Evolutionary conservation across 2,113 vertebrate species (phyloP).

Genomic region (Phrynocephalus versicolor): DNA sequence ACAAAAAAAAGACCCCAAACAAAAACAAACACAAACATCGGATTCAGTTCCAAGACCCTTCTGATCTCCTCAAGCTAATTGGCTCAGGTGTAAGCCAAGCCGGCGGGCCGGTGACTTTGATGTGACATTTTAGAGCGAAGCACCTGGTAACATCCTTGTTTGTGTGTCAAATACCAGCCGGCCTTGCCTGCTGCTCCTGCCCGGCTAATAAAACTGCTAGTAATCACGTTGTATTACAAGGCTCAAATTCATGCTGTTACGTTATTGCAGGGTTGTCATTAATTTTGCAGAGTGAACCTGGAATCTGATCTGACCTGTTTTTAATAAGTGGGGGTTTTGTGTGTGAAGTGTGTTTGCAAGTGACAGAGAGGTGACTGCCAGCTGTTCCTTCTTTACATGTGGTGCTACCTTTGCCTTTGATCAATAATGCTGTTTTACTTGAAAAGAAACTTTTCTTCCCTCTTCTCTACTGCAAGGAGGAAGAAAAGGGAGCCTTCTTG

Average conservation of each 20-base stretch:
- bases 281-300: conserved; percentile 85
- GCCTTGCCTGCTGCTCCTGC: conserved; percentile 74
- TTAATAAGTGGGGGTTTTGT: conserved; percentile 66
- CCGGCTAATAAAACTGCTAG: conserved; percentile 73
- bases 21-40: background rate
- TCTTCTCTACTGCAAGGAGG: conserved; percentile 58
- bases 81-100: conserved; percentile 94
- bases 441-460: conserved; percentile 54
- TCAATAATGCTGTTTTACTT: conserved; percentile 72
- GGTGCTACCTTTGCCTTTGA: conserved; percentile 72
- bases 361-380: conserved; percentile 71
- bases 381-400: conserved; percentile 70
- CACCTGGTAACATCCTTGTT: conserved; percentile 75
- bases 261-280: conserved; percentile 79
- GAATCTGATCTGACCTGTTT: conserved; percentile 77
- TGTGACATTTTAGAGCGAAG: conserved; percentile 74
- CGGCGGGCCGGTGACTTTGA: conserved; percentile 87
- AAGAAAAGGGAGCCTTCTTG: conserved; percentile 45
- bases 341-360: conserved; percentile 41
- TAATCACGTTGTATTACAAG: conserved; percentile 79
- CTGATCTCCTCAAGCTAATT: conserved; percentile 91
- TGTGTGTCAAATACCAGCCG: conserved; percentile 77
- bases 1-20: conserved; percentile 69
- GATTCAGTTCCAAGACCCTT: conserved; percentile 81
- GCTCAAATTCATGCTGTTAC: conserved; percentile 74